phyloP scores from a whole-genome alignment of 2,888 invertebrate genomes.

The Agrilus cyanescens region DNA sequence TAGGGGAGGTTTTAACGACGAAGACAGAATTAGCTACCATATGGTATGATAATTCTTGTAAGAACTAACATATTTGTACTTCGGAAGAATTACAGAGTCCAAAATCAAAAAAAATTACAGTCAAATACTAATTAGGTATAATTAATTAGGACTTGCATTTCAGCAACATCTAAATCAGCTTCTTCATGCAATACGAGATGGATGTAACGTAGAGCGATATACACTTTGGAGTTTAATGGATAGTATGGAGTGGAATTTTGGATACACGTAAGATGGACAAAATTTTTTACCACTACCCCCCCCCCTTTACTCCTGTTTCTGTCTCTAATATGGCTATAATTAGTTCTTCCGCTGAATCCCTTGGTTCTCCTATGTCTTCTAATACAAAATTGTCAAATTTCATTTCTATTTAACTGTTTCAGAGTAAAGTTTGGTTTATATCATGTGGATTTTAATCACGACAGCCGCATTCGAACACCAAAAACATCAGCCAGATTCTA shows the following conservation, averaged over 20 bases:
- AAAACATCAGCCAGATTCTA: slow-evolving; percentile 50
- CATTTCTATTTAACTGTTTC: no score
- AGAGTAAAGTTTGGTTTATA: slow-evolving; percentile 58
- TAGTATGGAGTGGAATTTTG: slow-evolving; percentile 69
- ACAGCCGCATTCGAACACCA: slow-evolving; percentile 45
- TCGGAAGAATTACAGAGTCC: no score
- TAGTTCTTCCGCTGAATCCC: no score
- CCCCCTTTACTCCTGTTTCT: no score
- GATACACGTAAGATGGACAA: slow-evolving; percentile 60
- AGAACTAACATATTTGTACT: no score
- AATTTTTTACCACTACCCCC: no score
- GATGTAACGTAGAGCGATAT: slow-evolving; percentile 51
- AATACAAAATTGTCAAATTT: slow-evolving; percentile 36
- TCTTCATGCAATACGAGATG: slow-evolving; percentile 41
- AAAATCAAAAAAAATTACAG: no score
- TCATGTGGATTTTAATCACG: slow-evolving; percentile 51
- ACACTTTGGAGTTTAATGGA: slow-evolving; percentile 73
- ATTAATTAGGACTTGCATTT: no score
- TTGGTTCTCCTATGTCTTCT: no score
- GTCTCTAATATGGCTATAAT: no score
- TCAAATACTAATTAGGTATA: no score
- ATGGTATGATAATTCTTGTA: slow-evolving; percentile 16
- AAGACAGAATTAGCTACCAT: slow-evolving; percentile 35
- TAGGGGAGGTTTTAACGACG: slow-evolving; percentile 37
- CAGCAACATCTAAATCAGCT: slow-evolving; percentile 38